Evolutionary conservation across 2,888 invertebrate genomes (phyloP), one percentile per base, ranked within the genome.

Genomic region (Leptarthrus brevirostris): DNA sequence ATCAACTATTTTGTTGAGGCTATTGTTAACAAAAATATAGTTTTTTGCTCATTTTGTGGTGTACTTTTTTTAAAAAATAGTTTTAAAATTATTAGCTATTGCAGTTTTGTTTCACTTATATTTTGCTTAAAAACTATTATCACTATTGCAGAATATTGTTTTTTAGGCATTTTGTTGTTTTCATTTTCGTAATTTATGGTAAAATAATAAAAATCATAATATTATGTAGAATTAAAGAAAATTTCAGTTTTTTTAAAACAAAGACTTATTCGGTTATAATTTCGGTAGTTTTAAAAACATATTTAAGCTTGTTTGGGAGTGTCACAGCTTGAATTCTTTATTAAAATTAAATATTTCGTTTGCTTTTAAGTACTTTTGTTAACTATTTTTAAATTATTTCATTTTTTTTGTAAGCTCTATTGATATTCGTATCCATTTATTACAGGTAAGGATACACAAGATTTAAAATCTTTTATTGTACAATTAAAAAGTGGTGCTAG

Each of bases 91-190:
- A 66, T 75, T 76, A 53, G 36, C 69, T 69, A 69, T 69, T 69
- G 69, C 69, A 69, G 44, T 75, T 76, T 58, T 73, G 44, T 72
- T 74, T 75, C 74, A 75, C 73, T 77, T 78, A 75, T 76, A 75
- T 76, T 77, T 76, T 74, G 74, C 78, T 78, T 78, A 78, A 81
- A 80, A 83, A 83, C 84, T 84, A 84, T 84, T 84, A 84, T 84
- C 84, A 84, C 84, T 84, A 84, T 84, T 84, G 84, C 83, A 83
- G 83, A 83, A 83, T 81, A 81, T 82, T 81, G 81, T 82, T 70
- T 71, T 47, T 54, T 71, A 71, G 71, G 71, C 71, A 71, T 71
- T 71, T 71, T 54, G 53, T 71, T 71, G n/a, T 40, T 54, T 52
- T 69, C 22, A n/a, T n/a, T n/a, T 44, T 52, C 36, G 30, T 69